These are phyloP conservation scores for Hipparchia sbordonii DNA, from an alignment of 2,888 invertebrate species.

Conservation along the genomic window DNA sequence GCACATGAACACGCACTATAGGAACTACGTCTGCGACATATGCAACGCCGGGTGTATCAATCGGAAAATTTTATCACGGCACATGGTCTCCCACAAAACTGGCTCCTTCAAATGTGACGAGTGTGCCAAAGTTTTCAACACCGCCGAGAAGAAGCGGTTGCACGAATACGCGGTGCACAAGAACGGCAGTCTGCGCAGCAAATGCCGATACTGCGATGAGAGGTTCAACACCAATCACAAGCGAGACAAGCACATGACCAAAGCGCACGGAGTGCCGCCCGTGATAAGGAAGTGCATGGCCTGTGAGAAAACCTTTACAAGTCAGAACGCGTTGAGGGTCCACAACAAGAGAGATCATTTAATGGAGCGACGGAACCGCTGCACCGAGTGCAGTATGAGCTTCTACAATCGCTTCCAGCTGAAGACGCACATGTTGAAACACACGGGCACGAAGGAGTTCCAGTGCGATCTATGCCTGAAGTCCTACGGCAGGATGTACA, in stretches of 20 bases:
- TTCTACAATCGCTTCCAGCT: constrained; percentile 50
- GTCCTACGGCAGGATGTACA: constrained; percentile 44
- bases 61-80: constrained; percentile 39
- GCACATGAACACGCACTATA: constrained; percentile 60
- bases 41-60: constrained; percentile 50
- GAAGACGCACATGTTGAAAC: constrained; percentile 49
- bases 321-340: constrained; percentile 33
- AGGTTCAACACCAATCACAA: constrained; percentile 28
- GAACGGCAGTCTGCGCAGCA: constrained; percentile 19
- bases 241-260: constrained; percentile 44
- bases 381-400: constrained; percentile 48
- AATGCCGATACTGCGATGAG: constrained; percentile 19
- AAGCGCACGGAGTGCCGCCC: constrained; percentile 42
- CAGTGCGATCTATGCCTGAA: constrained; percentile 49
- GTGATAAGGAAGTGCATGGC: constrained; percentile 42
- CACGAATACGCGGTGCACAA: constrained; percentile 39
- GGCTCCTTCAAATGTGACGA: constrained; percentile 43
- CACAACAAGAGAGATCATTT: constrained; percentile 45
- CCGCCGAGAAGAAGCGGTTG: constrained; percentile 38
- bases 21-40: constrained; percentile 55
- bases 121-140: constrained; percentile 44
- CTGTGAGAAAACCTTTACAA: constrained; percentile 45
- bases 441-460: constrained; percentile 44
- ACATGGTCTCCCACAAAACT: constrained; percentile 41
- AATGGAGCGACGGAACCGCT: constrained; percentile 41